Percentiles rank a stretch among this genome's conserved stretches.
phyloP scores from a whole-genome alignment of 2,888 invertebrate genomes.

The Lacanobia oleracea region DNA sequence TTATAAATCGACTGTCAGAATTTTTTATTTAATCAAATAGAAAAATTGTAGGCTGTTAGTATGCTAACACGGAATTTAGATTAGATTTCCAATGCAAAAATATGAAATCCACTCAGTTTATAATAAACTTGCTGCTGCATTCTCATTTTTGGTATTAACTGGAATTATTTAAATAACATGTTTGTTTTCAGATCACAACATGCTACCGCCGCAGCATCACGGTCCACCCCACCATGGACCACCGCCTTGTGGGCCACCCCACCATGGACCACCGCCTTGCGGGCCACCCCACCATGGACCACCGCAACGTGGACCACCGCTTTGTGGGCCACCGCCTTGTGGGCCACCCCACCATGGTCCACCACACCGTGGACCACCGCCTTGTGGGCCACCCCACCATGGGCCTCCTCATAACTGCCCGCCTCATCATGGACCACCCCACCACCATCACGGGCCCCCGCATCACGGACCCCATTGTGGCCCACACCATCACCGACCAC shows the following conservation, averaged over 20 bases:
- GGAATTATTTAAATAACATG: neutral
- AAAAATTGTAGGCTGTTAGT: neutral
- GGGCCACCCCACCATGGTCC: constrained; percentile 46
- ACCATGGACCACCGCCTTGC: constrained; percentile 53
- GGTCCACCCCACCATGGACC: constrained; percentile 67
- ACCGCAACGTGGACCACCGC: constrained; percentile 57
- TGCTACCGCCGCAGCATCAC: constrained; percentile 69
- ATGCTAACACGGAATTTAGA: neutral
- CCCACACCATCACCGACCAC: constrained; percentile 34
- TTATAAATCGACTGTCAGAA: too few species aligned
- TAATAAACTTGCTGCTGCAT: neutral
- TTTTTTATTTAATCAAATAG: neutral
- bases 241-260: too few species aligned
- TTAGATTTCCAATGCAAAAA: too few species aligned
- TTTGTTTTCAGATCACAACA: constrained; percentile 60
- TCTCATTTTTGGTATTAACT: neutral
- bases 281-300: constrained; percentile 32
- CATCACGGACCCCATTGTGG: constrained; percentile 19
- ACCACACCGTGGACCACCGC: constrained; percentile 47
- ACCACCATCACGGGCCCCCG: constrained; percentile 33
- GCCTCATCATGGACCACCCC: constrained; percentile 22
- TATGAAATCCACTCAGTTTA: neutral
- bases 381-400: constrained; percentile 31
- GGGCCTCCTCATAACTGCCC: constrained; percentile 35
- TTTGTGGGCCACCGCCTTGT: constrained; percentile 56